phyloP scores from a whole-genome alignment of 2,113 vertebrate species.

The Aphyosemion australe region DNA sequence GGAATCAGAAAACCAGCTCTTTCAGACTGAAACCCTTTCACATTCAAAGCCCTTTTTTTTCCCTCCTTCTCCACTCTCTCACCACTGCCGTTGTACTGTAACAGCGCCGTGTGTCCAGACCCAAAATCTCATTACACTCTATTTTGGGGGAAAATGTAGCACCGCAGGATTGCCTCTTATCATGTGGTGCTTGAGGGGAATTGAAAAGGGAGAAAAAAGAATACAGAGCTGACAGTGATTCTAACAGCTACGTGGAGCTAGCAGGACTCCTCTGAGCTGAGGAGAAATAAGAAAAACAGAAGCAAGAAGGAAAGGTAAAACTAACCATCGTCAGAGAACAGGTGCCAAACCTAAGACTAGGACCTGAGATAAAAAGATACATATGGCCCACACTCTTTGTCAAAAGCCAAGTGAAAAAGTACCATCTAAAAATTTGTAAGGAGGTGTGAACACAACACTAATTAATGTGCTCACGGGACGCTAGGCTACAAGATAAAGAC shows the following conservation, averaged over 20 bases:
- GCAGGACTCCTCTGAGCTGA: background rate
- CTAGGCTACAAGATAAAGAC: too few relatives aligned
- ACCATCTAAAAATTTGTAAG: too few relatives aligned
- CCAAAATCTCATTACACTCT: constrained; percentile 29
- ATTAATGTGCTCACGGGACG: too few relatives aligned
- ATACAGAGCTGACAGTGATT: background rate
- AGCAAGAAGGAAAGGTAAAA: too few relatives aligned
- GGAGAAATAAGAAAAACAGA: background rate
- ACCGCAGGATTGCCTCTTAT: constrained; percentile 21
- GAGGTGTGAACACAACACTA: too few relatives aligned
- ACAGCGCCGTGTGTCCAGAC: constrained; percentile 5
- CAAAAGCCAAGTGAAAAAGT: too few relatives aligned
- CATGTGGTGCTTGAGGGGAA: constrained; percentile 8
- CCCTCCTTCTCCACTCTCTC: constrained; percentile 25
- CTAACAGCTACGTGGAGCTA: background rate
- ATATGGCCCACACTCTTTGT: too few relatives aligned
- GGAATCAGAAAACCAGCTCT: constrained; percentile 50
- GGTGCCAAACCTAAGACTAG: too few relatives aligned
- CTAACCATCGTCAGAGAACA: too few relatives aligned
- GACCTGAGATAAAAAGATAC: too few relatives aligned
- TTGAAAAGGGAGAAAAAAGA: constrained; percentile 1
- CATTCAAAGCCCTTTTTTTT: constrained; percentile 34
- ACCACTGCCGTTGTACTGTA: background rate
- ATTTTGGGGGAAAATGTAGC: constrained; percentile 23
- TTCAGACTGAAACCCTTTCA: constrained; percentile 11